Evolutionary conservation across 1,140 invertebrate genomes (phyloP), one percentile per base, ranked within the genome.

Genomic region (Rhizoglyphus robini): DNA sequence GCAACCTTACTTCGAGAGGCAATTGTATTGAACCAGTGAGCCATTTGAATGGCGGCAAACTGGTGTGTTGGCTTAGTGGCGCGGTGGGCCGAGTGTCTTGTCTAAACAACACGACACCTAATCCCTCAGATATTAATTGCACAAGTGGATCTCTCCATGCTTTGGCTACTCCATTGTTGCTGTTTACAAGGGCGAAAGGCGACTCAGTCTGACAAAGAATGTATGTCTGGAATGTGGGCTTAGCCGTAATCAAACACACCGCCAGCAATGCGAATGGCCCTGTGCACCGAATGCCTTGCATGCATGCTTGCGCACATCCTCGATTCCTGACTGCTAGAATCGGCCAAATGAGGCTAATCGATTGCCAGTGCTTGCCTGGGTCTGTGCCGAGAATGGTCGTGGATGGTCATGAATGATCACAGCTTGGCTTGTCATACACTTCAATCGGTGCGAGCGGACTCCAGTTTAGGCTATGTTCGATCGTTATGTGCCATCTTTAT

Each of bases 321-420:
- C 41, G 41, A 54, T 54, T 8, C 8, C 8, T 54, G 8, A 15
- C 8, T 54, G 51, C 8, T 8, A 8, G 23, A 8, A 54, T 54
- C 18, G 8, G 51, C 8, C 51, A 18, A 54, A 54, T 20, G 8
- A 54, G 8, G 51, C 51, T 54, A 54, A 54, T 54, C 51, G 51
- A 54, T 54, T 54, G 41, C 41, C 41, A 15, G 41, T 46, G 41
- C 41, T n/a, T n/a, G n/a, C n/a, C n/a, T n/a, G n/a, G n/a, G n/a
- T n/a, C n/a, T n/a, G n/a, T n/a, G n/a, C n/a, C n/a, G n/a, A n/a
- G n/a, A n/a, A n/a, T n/a, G n/a, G n/a, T n/a, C n/a, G n/a, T n/a
- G n/a, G n/a, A n/a, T n/a, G n/a, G n/a, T n/a, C n/a, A n/a, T n/a
- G n/a, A n/a, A n/a, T n/a, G n/a, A n/a, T n/a, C n/a, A n/a, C n/a